These are phyloP conservation scores for Acleris sparsana DNA, from an alignment of 2,888 invertebrate genomes.

Conservation along the genomic window DNA sequence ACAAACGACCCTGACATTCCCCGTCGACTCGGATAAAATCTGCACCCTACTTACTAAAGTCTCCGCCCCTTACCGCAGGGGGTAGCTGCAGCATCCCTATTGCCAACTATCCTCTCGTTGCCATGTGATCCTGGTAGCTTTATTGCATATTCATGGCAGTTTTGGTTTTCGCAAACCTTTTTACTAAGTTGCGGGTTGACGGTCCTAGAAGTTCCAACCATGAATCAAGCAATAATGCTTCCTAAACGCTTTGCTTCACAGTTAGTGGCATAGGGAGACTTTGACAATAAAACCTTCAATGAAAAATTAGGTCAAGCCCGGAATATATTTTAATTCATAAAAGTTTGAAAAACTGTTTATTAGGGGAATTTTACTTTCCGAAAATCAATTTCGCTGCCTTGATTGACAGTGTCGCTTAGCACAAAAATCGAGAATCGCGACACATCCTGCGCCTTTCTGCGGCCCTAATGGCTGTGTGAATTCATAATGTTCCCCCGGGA, in stretches of 20 bases:
- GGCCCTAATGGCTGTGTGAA: slow-evolving; percentile 62
- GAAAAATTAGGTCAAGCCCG: no score
- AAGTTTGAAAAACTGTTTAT: no score
- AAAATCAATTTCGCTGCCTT: slow-evolving; percentile 8
- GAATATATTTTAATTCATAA: no score
- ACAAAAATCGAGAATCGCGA: neutral
- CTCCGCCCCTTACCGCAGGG: slow-evolving; percentile 67
- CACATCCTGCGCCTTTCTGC: slow-evolving; percentile 51
- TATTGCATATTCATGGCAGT: slow-evolving; percentile 78
- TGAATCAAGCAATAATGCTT: no score
- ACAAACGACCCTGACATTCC: slow-evolving; percentile 38
- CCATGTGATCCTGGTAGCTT: slow-evolving; percentile 74
- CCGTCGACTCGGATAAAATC: slow-evolving; percentile 49
- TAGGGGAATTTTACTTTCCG: no score
- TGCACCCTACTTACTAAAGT: slow-evolving; percentile 54
- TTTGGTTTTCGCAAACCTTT: slow-evolving; percentile 67
- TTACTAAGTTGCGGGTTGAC: slow-evolving; percentile 11
- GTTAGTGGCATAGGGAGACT: no score
- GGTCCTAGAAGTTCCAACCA: neutral
- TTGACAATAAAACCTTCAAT: no score
- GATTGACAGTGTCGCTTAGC: neutral
- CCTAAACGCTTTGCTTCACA: no score
- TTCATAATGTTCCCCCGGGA: slow-evolving; percentile 54
- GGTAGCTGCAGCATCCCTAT: slow-evolving; percentile 71
- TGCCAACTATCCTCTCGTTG: slow-evolving; percentile 65